Base-by-base conservation (phyloP, 2,888 invertebrate genomes). In the Lissonota sp. region DNA sequence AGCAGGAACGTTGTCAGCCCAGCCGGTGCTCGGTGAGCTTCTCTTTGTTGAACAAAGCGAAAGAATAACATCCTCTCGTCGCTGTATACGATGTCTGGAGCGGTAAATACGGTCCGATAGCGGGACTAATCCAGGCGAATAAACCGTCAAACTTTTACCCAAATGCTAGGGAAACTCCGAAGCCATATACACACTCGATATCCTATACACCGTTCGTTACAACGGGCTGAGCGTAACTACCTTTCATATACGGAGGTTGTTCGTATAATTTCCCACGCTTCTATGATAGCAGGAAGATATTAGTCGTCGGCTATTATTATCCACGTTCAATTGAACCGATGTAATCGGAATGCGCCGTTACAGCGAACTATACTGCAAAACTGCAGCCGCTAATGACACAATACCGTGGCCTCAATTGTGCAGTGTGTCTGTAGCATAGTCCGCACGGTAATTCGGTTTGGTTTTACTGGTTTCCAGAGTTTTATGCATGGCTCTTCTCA, bases 361-460 rank as follows among this genome's bases (percentile, higher is more conserved):
- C 26, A 37, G 16, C n/a, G 58, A 44, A n/a, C 16, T 63, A 8
- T 5, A 14, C 12, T 2, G 57, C 10, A 58, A 76, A 58, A 62
- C 80, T 44, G 12, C 69, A 70, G 0, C 1, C 66, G 83, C 83
- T 87, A 88, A 87, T 88, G 87, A 87, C 76, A 72, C 82, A 79
- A 84, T 88, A 83, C 80, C 83, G 84, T 77, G 79, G 69, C 51
- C 67, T 76, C 42, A 57, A 42, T 78, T 73, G 6, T 53, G 53
- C 5, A 76, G 83, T 64, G 40, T 62, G 37, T 60, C 57, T 60
- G 14, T 1, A 26, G 26, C 26, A 26, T 26, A 26, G 26, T 26
- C 26, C 26, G 3, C 26, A 26, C 26, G 26, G 49, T 60, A 26
- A 64, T 44, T 49, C 46, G 37, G 26, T 12, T 46, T 49, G 46